Evolutionary conservation across 2,113 vertebrate species (phyloP).

Genomic region (Cyrtonyx montezumae): DNA sequence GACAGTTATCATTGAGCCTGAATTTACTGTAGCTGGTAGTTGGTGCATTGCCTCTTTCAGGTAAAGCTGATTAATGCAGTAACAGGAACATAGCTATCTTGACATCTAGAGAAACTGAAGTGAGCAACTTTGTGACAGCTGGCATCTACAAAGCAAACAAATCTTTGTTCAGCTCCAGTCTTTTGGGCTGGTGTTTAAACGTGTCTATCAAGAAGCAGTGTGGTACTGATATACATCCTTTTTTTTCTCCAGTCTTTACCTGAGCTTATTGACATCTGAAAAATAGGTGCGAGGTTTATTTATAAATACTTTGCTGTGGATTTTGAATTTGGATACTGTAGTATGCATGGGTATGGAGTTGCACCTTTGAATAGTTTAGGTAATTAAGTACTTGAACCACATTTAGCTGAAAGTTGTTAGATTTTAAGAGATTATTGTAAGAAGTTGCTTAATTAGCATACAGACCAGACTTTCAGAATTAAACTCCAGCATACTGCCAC

Average conservation of each 20-base stretch:
- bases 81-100: not conserved
- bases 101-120: conserved; percentile 8
- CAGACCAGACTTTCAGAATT: not conserved
- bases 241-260: not conserved
- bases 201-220: not conserved
- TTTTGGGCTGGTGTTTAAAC: conserved; percentile 10
- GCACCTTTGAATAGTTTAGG: not conserved
- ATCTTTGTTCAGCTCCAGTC: not conserved
- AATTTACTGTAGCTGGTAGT: not conserved
- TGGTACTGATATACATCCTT: not conserved
- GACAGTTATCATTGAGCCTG: not conserved
- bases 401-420: not conserved
- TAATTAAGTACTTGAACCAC: not conserved
- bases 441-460: not conserved
- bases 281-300: not conserved
- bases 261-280: not conserved
- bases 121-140: conserved; percentile 31
- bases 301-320: not conserved
- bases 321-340: not conserved
- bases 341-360: not conserved
- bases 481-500: not conserved
- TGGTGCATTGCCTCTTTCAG: not conserved
- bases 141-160: conserved; percentile 39
- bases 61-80: not conserved
- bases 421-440: not conserved